Evolutionary conservation across 1,140 invertebrate species (phyloP), one percentile per base, ranked within the genome.

Genomic region (Drosophila repleta): DNA sequence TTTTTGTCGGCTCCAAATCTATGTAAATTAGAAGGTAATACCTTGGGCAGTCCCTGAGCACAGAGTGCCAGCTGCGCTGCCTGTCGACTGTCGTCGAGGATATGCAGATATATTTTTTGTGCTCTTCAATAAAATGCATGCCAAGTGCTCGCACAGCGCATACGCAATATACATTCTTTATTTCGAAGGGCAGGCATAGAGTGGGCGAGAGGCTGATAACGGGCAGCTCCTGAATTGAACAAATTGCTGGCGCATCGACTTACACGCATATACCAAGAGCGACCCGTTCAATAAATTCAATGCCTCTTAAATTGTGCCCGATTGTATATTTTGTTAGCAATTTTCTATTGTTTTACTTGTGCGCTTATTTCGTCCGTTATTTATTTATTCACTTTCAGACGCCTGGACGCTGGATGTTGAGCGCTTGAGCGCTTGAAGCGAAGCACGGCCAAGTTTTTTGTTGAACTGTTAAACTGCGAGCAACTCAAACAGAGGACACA

Each of bases 381-480:
- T 81, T 87, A 81, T 83, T 82, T 76, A 83, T 82, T 79, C 71
- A 79, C 70, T 87, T 87, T 45, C 82, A 87, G 82, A 43, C 68
- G 43, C 46, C 43, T 52, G 57, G 46, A 41, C 62, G 62, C 43
- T 52, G 73, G 71, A 57, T 65, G 60, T 52, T 67, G 55, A 48
- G 74, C 62, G 70, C 57, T 46, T 21, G 46, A 80, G 56, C 61
- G 35, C 43, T 39, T 43, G 48, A 48, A 67, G 24, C 58, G 53
- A 57, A 57, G 32, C 39, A 6, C 58, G 32, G 20, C 7, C 57
- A 64, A 63, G 61, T 70, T 79, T 69, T 41, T 11, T 13, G 32
- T 48, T 56, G 61, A 58, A 41, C 55, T 56, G 32, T 48, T 56
- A 66, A 58, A 41, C 55, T 56, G 43, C 60, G 21, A 61, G 39